Evolutionary conservation across 1,140 invertebrate genomes (phyloP).

Genomic region (Mesaphorura yosii): DNA sequence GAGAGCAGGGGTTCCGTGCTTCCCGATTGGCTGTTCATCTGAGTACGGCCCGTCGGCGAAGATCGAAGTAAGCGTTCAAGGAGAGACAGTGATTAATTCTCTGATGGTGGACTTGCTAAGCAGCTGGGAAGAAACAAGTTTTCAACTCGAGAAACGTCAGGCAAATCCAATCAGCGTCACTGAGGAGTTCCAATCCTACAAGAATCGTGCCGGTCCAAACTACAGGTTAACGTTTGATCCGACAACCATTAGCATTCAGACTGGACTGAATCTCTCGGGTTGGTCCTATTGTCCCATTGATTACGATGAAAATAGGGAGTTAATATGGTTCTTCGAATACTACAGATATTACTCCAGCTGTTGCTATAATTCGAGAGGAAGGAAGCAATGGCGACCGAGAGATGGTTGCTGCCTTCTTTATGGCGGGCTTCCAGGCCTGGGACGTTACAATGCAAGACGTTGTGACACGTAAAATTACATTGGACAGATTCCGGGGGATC

Average conservation of each 20-base stretch:
- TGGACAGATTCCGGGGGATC: conserved; percentile 74
- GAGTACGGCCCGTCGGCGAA: conserved; percentile 54
- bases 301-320: too few species aligned
- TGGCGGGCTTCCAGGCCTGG: conserved; percentile 83
- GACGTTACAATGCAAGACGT: conserved; percentile 88
- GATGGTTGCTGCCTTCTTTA: conserved; percentile 86
- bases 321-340: too few species aligned
- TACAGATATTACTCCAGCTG: conserved; percentile 42
- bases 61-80: conserved; percentile 50
- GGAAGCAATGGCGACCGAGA: conserved; percentile 93
- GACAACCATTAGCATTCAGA: conserved; percentile 35
- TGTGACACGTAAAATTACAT: conserved; percentile 49
- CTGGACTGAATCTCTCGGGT: neutral
- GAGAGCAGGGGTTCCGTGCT: conserved; percentile 49
- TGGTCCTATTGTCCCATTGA: too few species aligned
- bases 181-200: conserved; percentile 57
- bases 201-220: conserved; percentile 46
- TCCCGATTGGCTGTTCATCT: conserved; percentile 55
- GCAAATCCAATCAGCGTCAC: conserved; percentile 62
- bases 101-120: conserved; percentile 55
- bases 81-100: conserved; percentile 48
- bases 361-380: conserved; percentile 91
- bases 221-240: conserved; percentile 59
- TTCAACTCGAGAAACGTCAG: conserved; percentile 71
- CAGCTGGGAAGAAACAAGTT: conserved; percentile 93